Conservation (phyloP, 2,797 vertebrate species). For the Dromococcyx pavoninus region DNA sequence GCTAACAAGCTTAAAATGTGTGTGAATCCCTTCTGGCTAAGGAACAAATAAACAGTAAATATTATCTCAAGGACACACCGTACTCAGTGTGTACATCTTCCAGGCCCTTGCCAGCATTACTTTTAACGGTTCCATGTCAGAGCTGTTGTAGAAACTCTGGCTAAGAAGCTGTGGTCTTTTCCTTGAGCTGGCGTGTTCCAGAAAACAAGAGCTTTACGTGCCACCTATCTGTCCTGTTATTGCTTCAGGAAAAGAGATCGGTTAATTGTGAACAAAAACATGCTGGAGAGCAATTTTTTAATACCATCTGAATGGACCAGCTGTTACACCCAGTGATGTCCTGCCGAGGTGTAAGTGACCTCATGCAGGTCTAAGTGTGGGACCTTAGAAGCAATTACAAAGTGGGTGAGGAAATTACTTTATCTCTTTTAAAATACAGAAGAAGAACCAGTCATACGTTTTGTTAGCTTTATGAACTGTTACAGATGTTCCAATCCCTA, state of each 20-base stretch:
- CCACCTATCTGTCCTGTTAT: not conserved
- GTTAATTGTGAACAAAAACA: not conserved
- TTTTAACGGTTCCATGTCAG: not conserved
- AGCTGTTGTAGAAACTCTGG: not conserved
- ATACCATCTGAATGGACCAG: not conserved
- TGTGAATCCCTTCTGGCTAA: not conserved
- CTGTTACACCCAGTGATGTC: not conserved
- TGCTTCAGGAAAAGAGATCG: not conserved
- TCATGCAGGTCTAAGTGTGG: not conserved
- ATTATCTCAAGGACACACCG: not conserved
- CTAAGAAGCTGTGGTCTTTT: not conserved
- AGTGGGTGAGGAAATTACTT: not conserved
- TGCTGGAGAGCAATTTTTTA: not conserved
- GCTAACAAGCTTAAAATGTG: not conserved
- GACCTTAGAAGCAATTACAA: not conserved
- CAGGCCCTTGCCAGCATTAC: not conserved
- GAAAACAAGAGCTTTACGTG: not conserved
- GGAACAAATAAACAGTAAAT: not conserved
- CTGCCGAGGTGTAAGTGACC: not conserved
- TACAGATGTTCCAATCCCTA: not conserved
- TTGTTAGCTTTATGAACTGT: not conserved
- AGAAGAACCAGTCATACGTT: not conserved
- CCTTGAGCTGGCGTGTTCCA: not conserved
- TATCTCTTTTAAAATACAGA: conserved; percentile 4
- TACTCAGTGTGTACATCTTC: not conserved